Conservation (phyloP, 2,113 vertebrate species). For the Promerops cafer region DNA sequence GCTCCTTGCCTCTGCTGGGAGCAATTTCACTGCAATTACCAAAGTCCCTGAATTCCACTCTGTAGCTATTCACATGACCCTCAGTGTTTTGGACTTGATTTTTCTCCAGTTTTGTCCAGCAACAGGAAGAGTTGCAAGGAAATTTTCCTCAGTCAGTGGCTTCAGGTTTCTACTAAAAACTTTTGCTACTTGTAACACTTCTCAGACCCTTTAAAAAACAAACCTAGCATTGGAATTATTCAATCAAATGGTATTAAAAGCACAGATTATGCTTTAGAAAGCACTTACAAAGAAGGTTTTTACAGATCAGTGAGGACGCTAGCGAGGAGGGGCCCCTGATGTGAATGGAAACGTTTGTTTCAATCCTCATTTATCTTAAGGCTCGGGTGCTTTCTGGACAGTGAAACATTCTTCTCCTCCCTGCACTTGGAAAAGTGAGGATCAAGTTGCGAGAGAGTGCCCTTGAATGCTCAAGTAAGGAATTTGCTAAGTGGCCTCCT, state of each 20-base stretch:
- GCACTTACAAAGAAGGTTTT: conserved; percentile 62
- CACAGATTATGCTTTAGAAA: conserved; percentile 55
- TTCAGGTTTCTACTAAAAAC: conserved; percentile 55
- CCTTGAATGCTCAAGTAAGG: conserved; percentile 64
- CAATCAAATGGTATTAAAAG: conserved; percentile 53
- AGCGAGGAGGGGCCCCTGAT: conserved; percentile 59
- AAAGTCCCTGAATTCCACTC: conserved; percentile 23
- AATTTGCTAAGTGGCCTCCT: conserved; percentile 60
- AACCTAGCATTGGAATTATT: conserved; percentile 48
- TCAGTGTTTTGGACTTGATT: conserved; percentile 8
- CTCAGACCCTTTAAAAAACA: conserved; percentile 55
- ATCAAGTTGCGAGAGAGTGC: conserved; percentile 56
- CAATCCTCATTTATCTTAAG: conserved; percentile 56
- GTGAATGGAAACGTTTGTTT: conserved; percentile 68
- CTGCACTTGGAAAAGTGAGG: conserved; percentile 53
- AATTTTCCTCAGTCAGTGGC: conserved; percentile 26
- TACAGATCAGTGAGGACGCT: conserved; percentile 61
- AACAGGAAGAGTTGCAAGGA: conserved; percentile 27
- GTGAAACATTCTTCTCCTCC: conserved; percentile 63
- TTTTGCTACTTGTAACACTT: conserved; percentile 28
- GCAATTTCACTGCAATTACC: conserved; percentile 35
- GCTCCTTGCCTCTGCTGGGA: conserved; percentile 39
- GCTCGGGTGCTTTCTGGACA: conserved; percentile 55
- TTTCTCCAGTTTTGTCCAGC: conserved; percentile 45
- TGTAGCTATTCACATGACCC: conserved; percentile 13